Percentiles rank a stretch among this genome's conserved stretches.
Conservation (phyloP, 2,113 vertebrate species). For the Campylomormyrus numenius region DNA sequence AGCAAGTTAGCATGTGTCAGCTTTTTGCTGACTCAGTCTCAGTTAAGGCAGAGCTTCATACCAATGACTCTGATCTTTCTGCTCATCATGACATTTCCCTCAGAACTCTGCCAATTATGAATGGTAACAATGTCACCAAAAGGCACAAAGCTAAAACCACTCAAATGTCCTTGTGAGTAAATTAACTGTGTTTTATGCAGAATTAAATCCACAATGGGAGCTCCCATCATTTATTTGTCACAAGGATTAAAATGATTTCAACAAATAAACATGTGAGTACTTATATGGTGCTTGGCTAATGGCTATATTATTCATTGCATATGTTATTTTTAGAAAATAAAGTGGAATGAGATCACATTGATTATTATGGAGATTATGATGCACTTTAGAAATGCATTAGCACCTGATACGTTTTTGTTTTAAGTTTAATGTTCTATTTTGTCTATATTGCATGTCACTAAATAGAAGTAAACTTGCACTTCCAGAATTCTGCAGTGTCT, state of each 20-base stretch:
- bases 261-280: background rate
- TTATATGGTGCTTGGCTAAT: background rate
- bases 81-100: background rate
- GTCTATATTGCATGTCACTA: background rate
- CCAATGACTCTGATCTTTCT: background rate
- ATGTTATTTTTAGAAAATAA: background rate
- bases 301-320: background rate
- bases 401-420: background rate
- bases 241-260: background rate
- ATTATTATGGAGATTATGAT: background rate
- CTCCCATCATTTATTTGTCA: background rate
- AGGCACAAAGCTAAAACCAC: background rate
- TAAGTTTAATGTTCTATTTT: background rate
- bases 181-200: background rate
- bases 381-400: background rate
- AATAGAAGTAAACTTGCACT: background rate
- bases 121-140: background rate
- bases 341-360: background rate
- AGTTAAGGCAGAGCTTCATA: constrained; percentile 53
- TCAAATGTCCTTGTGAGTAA: background rate
- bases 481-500: background rate
- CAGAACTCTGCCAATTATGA: background rate
- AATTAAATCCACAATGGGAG: background rate
- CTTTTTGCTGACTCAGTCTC: constrained; percentile 60
- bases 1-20: constrained; percentile 52